A percentile compares a stretch with the other conserved stretches of the same genome.
These are phyloP conservation scores for Podarcis lilfordi DNA, from an alignment of 2,797 vertebrate genomes.

Conservation along the genomic window DNA sequence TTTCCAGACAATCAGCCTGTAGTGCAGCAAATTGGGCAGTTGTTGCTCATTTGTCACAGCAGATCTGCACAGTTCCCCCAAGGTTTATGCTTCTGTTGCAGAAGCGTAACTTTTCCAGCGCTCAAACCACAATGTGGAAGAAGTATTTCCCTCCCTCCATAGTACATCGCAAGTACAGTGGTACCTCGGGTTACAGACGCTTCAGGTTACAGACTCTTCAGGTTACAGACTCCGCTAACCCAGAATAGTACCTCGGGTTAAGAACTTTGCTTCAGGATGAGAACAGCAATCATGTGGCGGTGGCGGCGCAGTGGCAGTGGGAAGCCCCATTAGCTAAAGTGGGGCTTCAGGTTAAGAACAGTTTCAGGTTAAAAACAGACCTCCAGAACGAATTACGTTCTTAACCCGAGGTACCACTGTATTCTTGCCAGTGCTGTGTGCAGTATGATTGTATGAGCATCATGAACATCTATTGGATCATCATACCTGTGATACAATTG, in stretches of 20 bases:
- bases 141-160: background rate
- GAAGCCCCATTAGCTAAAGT: too few relatives aligned
- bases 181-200: too few relatives aligned
- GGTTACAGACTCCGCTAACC: too few relatives aligned
- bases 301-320: too few relatives aligned
- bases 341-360: too few relatives aligned
- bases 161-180: background rate
- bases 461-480: background rate
- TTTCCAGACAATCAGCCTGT: background rate
- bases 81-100: background rate
- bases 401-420: too few relatives aligned
- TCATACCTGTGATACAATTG: background rate
- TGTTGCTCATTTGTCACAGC: background rate
- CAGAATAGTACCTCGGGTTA: too few relatives aligned
- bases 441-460: background rate
- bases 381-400: too few relatives aligned
- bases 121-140: background rate
- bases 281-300: too few relatives aligned
- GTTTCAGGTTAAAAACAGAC: too few relatives aligned
- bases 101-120: background rate
- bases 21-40: background rate
- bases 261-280: too few relatives aligned
- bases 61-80: background rate
- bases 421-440: background rate
- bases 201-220: too few relatives aligned